Evolutionary conservation across 2,888 invertebrate genomes (phyloP).

Genomic region (Marasmarcha lunaedactyla): DNA sequence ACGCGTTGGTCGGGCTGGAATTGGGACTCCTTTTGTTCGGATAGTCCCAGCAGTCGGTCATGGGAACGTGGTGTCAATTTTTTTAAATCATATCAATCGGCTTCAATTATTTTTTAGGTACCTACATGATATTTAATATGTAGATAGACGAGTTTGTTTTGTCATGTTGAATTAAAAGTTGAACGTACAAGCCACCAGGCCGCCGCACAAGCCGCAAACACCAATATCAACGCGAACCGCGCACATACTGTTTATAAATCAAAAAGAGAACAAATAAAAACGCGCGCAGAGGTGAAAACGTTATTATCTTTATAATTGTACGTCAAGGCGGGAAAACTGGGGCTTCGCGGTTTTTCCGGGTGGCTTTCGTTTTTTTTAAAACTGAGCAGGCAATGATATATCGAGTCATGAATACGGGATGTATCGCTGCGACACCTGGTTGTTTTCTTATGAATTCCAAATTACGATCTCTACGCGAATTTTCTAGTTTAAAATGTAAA

Average conservation of each 20-base stretch:
- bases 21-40: slow-evolving; percentile 32
- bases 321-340: slow-evolving; percentile 55
- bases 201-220: not conserved
- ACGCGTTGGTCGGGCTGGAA: slow-evolving; percentile 38
- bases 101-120: slow-evolving; percentile 9
- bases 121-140: not conserved
- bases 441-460: slow-evolving; percentile 57
- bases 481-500: not conserved
- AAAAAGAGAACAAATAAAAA: slow-evolving; percentile 62
- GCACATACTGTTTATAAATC: slow-evolving; percentile 59
- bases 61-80: slow-evolving; percentile 39
- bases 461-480: slow-evolving; percentile 32
- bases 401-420: slow-evolving; percentile 66
- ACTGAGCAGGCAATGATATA: slow-evolving; percentile 48
- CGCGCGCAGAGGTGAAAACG: slow-evolving; percentile 59
- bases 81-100: slow-evolving; percentile 25
- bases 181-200: slow-evolving; percentile 3
- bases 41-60: slow-evolving; percentile 23
- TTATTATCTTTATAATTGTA: slow-evolving; percentile 71
- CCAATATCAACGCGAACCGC: slow-evolving; percentile 17
- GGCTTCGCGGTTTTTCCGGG: slow-evolving; percentile 33
- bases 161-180: slow-evolving; percentile 7
- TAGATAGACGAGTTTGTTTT: not conserved
- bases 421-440: slow-evolving; percentile 52
- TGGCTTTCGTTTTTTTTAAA: slow-evolving; percentile 30